phyloP scores from a whole-genome alignment of 2,888 invertebrate genomes.

The Seira musarum region DNA sequence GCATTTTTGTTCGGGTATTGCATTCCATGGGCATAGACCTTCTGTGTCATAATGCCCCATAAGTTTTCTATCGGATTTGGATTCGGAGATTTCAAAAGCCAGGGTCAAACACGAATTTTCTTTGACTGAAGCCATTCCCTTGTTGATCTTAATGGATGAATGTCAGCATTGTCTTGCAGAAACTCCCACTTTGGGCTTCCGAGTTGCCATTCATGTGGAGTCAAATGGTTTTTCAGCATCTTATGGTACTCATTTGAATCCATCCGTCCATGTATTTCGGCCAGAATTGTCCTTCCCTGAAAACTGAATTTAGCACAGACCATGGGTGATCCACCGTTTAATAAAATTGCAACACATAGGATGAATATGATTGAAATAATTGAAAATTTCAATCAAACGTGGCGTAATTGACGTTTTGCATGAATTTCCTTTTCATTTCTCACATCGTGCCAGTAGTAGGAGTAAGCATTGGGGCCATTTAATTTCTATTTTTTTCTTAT shows the following conservation, averaged over 20 bases:
- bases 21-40: too few relatives aligned
- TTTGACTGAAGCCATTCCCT: constrained; percentile 16
- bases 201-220: constrained; percentile 7
- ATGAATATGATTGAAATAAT: too few relatives aligned
- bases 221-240: constrained; percentile 13
- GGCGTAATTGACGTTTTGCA: too few relatives aligned
- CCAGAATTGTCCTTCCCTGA: constrained; percentile 20
- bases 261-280: not conserved
- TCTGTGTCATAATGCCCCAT: too few relatives aligned
- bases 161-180: constrained; percentile 45
- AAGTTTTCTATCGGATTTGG: too few relatives aligned
- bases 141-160: constrained; percentile 31
- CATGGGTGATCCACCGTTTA: constrained; percentile 34
- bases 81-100: too few relatives aligned
- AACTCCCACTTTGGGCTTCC: constrained; percentile 27
- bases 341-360: not conserved
- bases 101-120: constrained; percentile 9
- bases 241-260: constrained; percentile 28
- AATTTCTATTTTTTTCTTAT: constrained; percentile 46
- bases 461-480: constrained; percentile 34
- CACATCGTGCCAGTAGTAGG: constrained; percentile 35
- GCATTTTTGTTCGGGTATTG: too few relatives aligned
- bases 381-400: constrained; percentile 31
- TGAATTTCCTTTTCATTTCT: constrained; percentile 31
- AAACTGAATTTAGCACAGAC: too few relatives aligned